phyloP scores from a whole-genome alignment of 1,140 invertebrate species.

The silkworm (Bombyx mori) region ASM3026992v2 NC_085116.1:12420001-12420500 shows the following conservation, averaged over 20 bases:
- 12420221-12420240: slow-evolving; percentile 69
- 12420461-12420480: too few relatives aligned
- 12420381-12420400: slow-evolving; percentile 56
- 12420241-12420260: slow-evolving; percentile 70
- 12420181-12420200: slow-evolving; percentile 60
- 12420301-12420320: slow-evolving; percentile 53
- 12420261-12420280: slow-evolving; percentile 71
- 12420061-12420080: slow-evolving; percentile 12
- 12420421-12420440: slow-evolving; percentile 26
- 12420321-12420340: slow-evolving; percentile 41
- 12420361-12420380: slow-evolving; percentile 56
- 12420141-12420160: slow-evolving; percentile 64
- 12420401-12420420: slow-evolving; percentile 61
- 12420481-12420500: too few relatives aligned
- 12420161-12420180: slow-evolving; percentile 68
- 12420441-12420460: slow-evolving; percentile 9
- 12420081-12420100: slow-evolving; percentile 52
- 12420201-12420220: slow-evolving; percentile 66
- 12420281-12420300: slow-evolving; percentile 60
- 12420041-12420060: not conserved
- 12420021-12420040: not conserved
- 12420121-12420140: slow-evolving; percentile 61
- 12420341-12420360: slow-evolving; percentile 49
- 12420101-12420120: slow-evolving; percentile 67
- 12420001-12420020: not conserved